Evolutionary conservation across 2,113 vertebrate genomes (phyloP).

Genomic region (Machaerirhynchus nigripectus): DNA sequence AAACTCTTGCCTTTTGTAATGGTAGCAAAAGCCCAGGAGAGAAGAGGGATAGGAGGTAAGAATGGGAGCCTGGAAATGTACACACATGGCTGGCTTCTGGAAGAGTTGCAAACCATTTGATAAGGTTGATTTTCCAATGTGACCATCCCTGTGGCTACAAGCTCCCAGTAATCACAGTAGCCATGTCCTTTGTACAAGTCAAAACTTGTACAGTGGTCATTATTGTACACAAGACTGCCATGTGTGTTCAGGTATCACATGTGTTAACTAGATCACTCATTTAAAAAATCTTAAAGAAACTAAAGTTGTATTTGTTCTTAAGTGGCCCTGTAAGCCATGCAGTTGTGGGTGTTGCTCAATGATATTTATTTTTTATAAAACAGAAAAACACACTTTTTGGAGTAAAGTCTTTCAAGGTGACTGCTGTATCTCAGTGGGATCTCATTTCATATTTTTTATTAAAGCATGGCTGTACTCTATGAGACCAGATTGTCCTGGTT

Average conservation of each 20-base stretch:
- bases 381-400: not conserved
- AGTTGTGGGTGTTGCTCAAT: not conserved
- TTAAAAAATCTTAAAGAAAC: not conserved
- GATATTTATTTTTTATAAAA: not conserved
- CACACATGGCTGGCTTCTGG: rapidly evolving
- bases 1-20: not conserved
- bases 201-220: not conserved
- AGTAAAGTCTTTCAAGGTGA: not conserved
- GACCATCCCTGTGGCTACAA: not conserved
- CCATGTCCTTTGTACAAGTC: not conserved
- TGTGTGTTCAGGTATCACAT: not conserved
- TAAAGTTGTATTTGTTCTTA: not conserved
- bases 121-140: not conserved
- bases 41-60: not conserved
- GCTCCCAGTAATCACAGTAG: not conserved
- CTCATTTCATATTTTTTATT: not conserved
- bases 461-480: not conserved
- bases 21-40: not conserved
- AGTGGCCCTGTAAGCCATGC: not conserved
- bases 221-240: not conserved
- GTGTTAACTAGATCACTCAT: not conserved
- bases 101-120: not conserved
- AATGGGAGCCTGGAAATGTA: not conserved
- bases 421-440: not conserved
- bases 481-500: not conserved